Base-by-base conservation (phyloP, 2,888 invertebrate species). In the Sicus ferrugineus region DNA sequence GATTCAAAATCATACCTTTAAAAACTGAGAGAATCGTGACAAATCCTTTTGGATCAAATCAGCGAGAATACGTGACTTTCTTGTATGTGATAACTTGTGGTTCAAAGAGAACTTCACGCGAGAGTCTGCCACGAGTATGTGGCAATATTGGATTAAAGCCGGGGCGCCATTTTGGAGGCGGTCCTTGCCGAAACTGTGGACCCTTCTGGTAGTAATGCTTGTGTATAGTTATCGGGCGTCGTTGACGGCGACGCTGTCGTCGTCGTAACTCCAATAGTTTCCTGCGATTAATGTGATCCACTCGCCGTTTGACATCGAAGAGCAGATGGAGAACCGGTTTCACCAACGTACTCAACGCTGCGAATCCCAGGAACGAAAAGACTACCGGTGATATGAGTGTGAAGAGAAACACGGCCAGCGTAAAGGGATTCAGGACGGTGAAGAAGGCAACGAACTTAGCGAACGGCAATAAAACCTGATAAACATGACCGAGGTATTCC, bases 371-470 rank as follows among this genome's bases (percentile, higher is more conserved):
- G 31, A 83, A 80, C 0, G 83, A 83, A 62, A 82, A 82, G 34
- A 81, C 79, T 1, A 77, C 77, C 0, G 82, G 82, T 3, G 82
- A 82, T 65, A 82, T 64, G 50, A 82, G 69, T 1, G 82, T 76
- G 54, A 82, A 82, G 3, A 83, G 74, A 30, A 82, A 82, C 1
- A 83, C 83, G 48, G 77, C 82, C 61, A 82, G 52, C 0, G 83
- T 82, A 26, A 82, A 82, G 7, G 82, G 82, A 74, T 82, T 82
- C 31, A 82, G 78, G 3, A 82, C 77, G n/a, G 83, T 83, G 66
- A 82, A 82, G 74, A 82, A 83, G 69, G 79, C 83, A 9, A 83
- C 74, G 54, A 82, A 82, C 34, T 82, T 82, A 19, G 83, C 74
- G 52, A 82, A 79, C 0, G 82, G 82, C 73, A 81, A 81, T 0